Evolutionary conservation across 2,888 invertebrate species (phyloP), one percentile per base, ranked within the genome.

Genomic region (Phymatocera aterrima): DNA sequence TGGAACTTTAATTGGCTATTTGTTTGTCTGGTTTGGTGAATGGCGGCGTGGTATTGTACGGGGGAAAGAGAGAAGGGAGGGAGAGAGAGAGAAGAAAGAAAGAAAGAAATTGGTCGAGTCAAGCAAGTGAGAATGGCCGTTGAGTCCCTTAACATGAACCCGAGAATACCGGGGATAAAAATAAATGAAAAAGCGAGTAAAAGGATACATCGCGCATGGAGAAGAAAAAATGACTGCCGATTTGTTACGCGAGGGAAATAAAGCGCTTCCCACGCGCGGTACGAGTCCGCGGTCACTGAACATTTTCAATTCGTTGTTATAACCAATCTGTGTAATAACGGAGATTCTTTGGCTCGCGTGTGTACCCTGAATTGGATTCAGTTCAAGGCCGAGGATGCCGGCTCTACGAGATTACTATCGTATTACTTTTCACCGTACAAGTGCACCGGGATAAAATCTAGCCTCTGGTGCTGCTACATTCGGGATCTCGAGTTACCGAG

Each of bases 1-100:
- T 86, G 87, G 88, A 87, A 88, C 87, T 87, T 87, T 87, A 87
- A 87, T 87, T 87, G 87, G 87, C 87, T 87, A 87, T 87, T 87
- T 87, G 87, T 87, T 87, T 74, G 78, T 74, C 70, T 43, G 78
- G 51, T 78, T 34, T 46, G 21, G 46, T 86, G 85, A 82, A 85
- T 84, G 85, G 86, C 81, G 83, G 10, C 6, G 18, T 28, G 40
- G 86, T 84, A 87, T 86, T 84, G 84, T 86, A 86, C 85, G 31
- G 5, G n/a, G 15, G 37, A 40, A 24, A n/a, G 21, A 57, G n/a
- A 6, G 31, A 6, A 37, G 34, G 61, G 15, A 37, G 8, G 24
- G 61, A 61, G 37, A 0, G 12, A 15, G 12, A n/a, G n/a, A n/a
- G n/a, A n/a, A n/a, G n/a, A n/a, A n/a, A n/a, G n/a, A n/a, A n/a